These are phyloP conservation scores for Silurus glanis DNA, from an alignment of 2,113 vertebrate genomes.

Conservation along the genomic window DNA sequence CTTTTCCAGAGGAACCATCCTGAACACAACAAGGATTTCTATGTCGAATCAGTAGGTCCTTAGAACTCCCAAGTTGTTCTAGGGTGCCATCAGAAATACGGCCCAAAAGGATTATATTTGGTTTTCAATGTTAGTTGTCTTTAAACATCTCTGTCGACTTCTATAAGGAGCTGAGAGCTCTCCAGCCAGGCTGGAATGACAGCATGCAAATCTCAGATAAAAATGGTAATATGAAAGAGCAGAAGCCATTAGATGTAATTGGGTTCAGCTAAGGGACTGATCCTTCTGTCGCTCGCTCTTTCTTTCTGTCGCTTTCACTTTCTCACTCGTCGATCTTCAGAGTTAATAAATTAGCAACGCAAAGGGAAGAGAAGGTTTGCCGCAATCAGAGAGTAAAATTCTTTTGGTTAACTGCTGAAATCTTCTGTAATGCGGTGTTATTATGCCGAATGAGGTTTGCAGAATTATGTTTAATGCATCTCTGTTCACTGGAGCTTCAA, in stretches of 20 bases:
- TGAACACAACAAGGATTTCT: background rate
- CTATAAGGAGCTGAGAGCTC: slow-evolving; percentile 53
- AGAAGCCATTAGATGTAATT: slow-evolving; percentile 46
- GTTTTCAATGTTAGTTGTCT: slow-evolving; percentile 14
- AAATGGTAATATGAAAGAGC: slow-evolving; percentile 52
- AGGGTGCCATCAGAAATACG: background rate
- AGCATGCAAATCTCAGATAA: slow-evolving; percentile 64
- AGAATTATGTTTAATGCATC: slow-evolving; percentile 46
- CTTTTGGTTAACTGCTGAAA: slow-evolving; percentile 48
- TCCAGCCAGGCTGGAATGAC: slow-evolving; percentile 53
- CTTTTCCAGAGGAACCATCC: background rate
- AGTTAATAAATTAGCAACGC: slow-evolving; percentile 49
- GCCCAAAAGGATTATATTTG: background rate
- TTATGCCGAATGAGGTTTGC: slow-evolving; percentile 40
- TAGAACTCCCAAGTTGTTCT: background rate
- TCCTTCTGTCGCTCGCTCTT: slow-evolving; percentile 9
- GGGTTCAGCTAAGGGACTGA: slow-evolving; percentile 37
- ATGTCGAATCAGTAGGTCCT: background rate
- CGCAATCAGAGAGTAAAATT: slow-evolving; percentile 44
- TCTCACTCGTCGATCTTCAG: slow-evolving; percentile 35
- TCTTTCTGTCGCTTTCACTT: slow-evolving; percentile 35
- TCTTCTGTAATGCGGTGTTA: slow-evolving; percentile 46
- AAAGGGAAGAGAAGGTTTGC: slow-evolving; percentile 32
- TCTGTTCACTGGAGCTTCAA: slow-evolving; percentile 26
- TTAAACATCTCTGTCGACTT: slow-evolving; percentile 15